Evolutionary conservation across 2,797 vertebrate genomes (phyloP), one percentile per base, ranked within the genome.

Genomic region (Gobio occitaniae): DNA sequence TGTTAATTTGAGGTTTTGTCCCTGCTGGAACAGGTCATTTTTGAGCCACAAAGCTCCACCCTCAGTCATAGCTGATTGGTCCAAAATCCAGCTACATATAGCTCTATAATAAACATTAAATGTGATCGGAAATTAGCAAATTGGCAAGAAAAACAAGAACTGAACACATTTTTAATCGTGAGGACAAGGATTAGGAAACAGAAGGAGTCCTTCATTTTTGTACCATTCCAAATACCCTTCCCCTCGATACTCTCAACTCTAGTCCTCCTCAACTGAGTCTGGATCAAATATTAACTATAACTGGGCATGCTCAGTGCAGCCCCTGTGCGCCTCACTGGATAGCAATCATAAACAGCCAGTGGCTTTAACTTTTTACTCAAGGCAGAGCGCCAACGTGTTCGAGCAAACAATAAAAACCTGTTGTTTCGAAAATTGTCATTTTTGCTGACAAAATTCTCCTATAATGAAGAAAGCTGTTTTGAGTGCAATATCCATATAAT

Each of bases 201-300:
- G 4, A 44, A 44, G 41, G 21, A 70, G 44, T 3, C 44, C 21
- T 71, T 70, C 12, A 7, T n/a, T 70, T 44, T n/a, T 47, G 9
- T 68, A 38, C 21, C 29, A 7, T 76, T 76, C 2, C 17, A 54
- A 54, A 56, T 19, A 6, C 36, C 52, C 21, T 38, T 44, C 6
- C 13, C 32, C 50, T 65, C 65, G 59, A 61, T 72, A 29, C 21
- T 11, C 52, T n/a, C 25, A 61, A 36, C 47, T 12, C 76, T 66
- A 71, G 52, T 56, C 21, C 76, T 85, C 71, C 50, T 77, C 56
- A 52, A 47, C 61, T 59, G 32, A 63, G 41, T 52, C 63, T 83
- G 63, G 69, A 88, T 89, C 83, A 89, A 89, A 89, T 88, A 89
- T 89, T 87, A 89, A 90, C 80, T 19, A 36, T 29, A 29, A 6